Conservation (phyloP, 2,797 vertebrate species). For the Coracias cyanogaster region DNA sequence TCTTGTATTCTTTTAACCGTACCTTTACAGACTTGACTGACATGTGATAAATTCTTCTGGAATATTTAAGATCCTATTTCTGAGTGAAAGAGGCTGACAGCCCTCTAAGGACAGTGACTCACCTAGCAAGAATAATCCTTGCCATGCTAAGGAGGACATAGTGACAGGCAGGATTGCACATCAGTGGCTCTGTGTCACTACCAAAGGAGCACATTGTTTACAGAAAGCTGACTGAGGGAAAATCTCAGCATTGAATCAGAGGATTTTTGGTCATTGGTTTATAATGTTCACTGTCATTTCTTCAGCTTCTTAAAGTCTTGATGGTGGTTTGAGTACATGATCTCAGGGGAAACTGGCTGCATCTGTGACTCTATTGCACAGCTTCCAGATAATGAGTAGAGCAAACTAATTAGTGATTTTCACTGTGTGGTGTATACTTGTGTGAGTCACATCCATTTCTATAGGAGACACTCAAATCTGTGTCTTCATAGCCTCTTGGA, state of each 20-base stretch:
- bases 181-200: background rate
- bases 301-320: background rate
- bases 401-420: background rate
- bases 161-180: background rate
- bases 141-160: background rate
- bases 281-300: background rate
- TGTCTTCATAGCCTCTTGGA: background rate
- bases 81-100: background rate
- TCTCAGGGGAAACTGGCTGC: background rate
- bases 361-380: background rate
- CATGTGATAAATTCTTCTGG: background rate
- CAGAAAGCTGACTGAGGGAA: background rate
- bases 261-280: background rate
- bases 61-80: background rate
- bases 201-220: background rate
- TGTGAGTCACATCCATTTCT: background rate
- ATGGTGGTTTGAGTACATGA: background rate
- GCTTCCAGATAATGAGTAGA: background rate
- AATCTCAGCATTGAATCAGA: background rate
- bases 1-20: background rate
- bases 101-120: conserved; percentile 16
- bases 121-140: background rate
- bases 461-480: background rate
- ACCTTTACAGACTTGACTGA: background rate
- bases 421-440: background rate